Evolutionary conservation across 2,113 vertebrate species (phyloP).

Genomic region (Tachycineta bicolor): DNA sequence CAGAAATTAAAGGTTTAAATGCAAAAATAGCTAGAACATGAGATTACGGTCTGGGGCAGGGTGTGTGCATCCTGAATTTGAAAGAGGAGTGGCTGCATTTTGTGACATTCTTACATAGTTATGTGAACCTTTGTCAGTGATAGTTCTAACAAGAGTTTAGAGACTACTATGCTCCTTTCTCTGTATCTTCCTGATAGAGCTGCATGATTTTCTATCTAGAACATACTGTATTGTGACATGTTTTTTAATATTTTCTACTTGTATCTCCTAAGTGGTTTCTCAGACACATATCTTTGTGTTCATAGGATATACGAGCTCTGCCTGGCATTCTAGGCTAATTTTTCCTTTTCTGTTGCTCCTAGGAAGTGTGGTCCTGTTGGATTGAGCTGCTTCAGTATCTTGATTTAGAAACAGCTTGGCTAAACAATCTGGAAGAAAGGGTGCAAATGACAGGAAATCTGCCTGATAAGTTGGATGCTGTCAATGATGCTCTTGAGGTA

Average conservation of each 20-base stretch:
- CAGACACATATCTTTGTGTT: neutral
- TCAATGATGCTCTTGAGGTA: slow-evolving; percentile 91
- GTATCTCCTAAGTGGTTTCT: neutral
- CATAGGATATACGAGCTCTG: neutral
- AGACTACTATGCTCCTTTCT: neutral
- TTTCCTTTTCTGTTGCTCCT: neutral
- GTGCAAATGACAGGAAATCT: slow-evolving; percentile 80
- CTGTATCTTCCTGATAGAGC: neutral
- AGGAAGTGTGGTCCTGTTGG: slow-evolving; percentile 99
- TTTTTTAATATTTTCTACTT: neutral
- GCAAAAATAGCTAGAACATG: neutral
- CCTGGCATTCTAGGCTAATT: neutral
- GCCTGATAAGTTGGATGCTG: slow-evolving; percentile 81
- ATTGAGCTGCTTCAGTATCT: slow-evolving; percentile 94
- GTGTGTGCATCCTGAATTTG: neutral
- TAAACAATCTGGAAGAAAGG: slow-evolving; percentile 86
- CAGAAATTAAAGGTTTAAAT: neutral
- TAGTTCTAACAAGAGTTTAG: neutral
- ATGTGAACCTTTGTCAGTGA: neutral
- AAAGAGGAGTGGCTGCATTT: neutral
- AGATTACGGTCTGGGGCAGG: neutral
- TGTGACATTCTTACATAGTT: neutral
- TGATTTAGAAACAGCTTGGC: slow-evolving; percentile 90
- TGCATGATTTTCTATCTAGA: neutral
- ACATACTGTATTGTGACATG: neutral